Conservation (phyloP, 2,113 vertebrate species). For the Microcebus ravelobensis region DNA sequence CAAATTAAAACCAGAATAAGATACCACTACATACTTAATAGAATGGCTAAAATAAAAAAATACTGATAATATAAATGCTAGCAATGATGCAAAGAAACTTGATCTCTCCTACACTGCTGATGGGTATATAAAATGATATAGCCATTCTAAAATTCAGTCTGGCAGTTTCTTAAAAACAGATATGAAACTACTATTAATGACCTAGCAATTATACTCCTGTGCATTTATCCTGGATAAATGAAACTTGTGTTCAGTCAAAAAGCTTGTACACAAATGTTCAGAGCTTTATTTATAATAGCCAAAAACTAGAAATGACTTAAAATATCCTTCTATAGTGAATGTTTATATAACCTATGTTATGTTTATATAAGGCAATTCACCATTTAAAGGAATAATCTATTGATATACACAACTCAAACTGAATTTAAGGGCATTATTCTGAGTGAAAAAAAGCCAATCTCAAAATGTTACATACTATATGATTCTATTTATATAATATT, state of each 20-base stretch:
- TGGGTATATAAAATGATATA: neutral
- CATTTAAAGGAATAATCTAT: neutral
- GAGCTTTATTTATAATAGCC: slow-evolving; percentile 22
- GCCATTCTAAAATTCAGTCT: neutral
- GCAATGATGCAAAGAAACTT: neutral
- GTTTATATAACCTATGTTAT: neutral
- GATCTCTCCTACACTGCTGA: neutral
- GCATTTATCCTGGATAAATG: neutral
- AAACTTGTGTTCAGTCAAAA: slow-evolving; percentile 17
- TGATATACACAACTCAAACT: neutral
- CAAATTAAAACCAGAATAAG: slow-evolving; percentile 25
- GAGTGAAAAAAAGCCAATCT: slow-evolving; percentile 31
- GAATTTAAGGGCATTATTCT: neutral
- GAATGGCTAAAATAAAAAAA: slow-evolving; percentile 43
- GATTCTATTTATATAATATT: neutral
- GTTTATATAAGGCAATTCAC: neutral
- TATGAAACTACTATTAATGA: neutral
- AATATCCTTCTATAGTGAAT: neutral
- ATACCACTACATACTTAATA: neutral
- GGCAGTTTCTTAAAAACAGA: neutral
- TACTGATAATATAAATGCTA: slow-evolving; percentile 21
- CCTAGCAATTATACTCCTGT: neutral
- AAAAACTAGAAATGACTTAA: neutral
- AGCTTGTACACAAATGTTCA: neutral
- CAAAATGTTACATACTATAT: neutral